Conservation (phyloP, 1,140 invertebrate genomes). For the Anoplophora glabripennis region DNA sequence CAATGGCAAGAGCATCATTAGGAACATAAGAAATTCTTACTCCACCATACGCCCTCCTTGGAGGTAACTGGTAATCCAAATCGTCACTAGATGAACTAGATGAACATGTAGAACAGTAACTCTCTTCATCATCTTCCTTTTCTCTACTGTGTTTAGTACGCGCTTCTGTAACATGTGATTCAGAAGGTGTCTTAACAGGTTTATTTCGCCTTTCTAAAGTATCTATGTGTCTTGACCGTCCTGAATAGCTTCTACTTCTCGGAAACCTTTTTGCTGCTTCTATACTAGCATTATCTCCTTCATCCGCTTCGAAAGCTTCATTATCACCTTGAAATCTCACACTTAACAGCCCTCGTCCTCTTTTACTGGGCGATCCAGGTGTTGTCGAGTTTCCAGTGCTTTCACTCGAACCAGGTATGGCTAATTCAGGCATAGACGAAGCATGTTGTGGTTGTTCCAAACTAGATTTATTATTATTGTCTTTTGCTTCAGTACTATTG, state of each 20-base stretch:
- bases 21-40: conserved; percentile 86
- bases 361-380: conserved; percentile 43
- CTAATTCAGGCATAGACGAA: conserved; percentile 67
- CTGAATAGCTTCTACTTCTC: conserved; percentile 48
- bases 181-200: conserved; percentile 1
- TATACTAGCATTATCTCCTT: conserved; percentile 46
- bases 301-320: conserved; percentile 56
- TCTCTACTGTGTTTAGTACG: conserved; percentile 11
- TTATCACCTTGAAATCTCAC: conserved; percentile 67
- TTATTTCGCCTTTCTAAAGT: conserved; percentile 39
- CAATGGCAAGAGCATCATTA: conserved; percentile 80
- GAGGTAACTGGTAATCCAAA: conserved; percentile 76
- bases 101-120: conserved; percentile 84
- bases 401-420: conserved; percentile 38
- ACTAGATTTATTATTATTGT: conserved; percentile 19
- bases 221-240: conserved; percentile 36
- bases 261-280: conserved; percentile 45
- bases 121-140: conserved; percentile 64
- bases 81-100: conserved; percentile 80
- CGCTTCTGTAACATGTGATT: background rate
- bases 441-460: conserved; percentile 50
- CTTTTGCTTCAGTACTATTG: conserved; percentile 20
- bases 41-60: conserved; percentile 77
- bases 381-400: conserved; percentile 29
- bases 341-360: conserved; percentile 48